A percentile compares a stretch with the other conserved stretches of the same genome.
Conservation (phyloP, 2,797 vertebrate species). For the Lepilemur septentrionalis region DNA sequence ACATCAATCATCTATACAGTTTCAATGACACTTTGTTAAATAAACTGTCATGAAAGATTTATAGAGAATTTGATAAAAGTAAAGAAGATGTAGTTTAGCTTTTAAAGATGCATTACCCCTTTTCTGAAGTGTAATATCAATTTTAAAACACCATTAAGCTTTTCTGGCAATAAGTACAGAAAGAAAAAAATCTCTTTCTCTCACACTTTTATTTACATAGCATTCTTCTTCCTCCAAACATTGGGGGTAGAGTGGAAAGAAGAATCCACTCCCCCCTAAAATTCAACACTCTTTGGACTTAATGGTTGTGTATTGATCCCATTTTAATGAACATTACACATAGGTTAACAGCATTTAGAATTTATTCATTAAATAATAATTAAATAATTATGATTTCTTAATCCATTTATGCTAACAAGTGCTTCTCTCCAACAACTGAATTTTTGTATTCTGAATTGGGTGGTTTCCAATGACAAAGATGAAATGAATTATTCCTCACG, state of each 20-base stretch:
- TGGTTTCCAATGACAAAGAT: not conserved
- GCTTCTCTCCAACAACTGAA: not conserved
- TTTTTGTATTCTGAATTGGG: not conserved
- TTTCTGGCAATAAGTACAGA: conserved; percentile 75
- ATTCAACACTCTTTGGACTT: not conserved
- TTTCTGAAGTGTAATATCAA: conserved; percentile 84
- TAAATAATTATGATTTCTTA: conserved; percentile 12
- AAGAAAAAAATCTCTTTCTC: conserved; percentile 73
- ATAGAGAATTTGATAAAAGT: conserved; percentile 91
- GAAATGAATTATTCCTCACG: not conserved
- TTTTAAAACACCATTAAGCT: conserved; percentile 83
- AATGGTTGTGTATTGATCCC: not conserved
- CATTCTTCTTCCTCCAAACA: not conserved
- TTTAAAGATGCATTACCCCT: conserved; percentile 87
- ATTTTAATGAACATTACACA: conserved; percentile 22
- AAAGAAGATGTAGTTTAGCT: conserved; percentile 88
- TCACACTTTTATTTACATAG: conserved; percentile 76
- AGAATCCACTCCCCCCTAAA: not conserved
- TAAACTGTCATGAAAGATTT: conserved; percentile 91
- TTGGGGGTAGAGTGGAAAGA: not conserved
- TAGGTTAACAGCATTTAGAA: conserved; percentile 1
- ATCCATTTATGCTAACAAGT: conserved; percentile 22
- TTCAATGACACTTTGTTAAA: conserved; percentile 91
- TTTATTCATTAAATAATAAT: conserved; percentile 13
- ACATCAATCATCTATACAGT: conserved; percentile 89